Base-by-base conservation (phyloP, 2,113 vertebrate species). In the Nipponia nippon region DNA sequence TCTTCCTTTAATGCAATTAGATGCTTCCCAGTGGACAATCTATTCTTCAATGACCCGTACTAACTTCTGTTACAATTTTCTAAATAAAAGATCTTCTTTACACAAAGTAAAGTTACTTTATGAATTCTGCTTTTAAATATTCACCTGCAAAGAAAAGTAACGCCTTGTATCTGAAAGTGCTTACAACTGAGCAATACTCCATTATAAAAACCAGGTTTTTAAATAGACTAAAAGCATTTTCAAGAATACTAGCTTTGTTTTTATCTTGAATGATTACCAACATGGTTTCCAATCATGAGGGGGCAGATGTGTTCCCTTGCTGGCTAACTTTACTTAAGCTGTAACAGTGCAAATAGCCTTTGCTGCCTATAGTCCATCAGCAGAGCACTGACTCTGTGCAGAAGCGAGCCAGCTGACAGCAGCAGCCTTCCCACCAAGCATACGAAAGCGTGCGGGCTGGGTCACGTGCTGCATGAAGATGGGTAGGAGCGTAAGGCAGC, bases 61-160 rank as follows among this genome's bases (percentile, higher is more conserved):
- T n/a, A 96, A 84, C 82, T 92, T 91, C 23, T 83, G 13, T 63
- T 89, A 91, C 36, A 56, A 89, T 93, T 59, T 95, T 81, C 50
- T 83, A 86, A 94, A 92, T 73, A 75, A 80, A 55, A 95, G 56
- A 77, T 58, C 65, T 87, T 88, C 44, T 96, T 92, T 81, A 90
- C 29, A 58, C 71, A 58, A 65, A 87, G 63, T 38, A 58, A 85
- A 94, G 49, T 63, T 71, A 83, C 70, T 85, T 90, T 56, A 95
- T 53, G 50, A 78, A 86, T 95, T 90, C 83, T 75, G 70, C 65
- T 93, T 79, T 89, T 72, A 85, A 58, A 44, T 47, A 86, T 17
- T 87, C 66, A 66, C 75, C 32, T 61, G 44, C 83, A 80, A 93
- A 84, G 71, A 78, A 92, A 92, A 94, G 42, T 38, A 95, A 91